Conservation (phyloP, 2,888 invertebrate species). For the Oligia strigilis region DNA sequence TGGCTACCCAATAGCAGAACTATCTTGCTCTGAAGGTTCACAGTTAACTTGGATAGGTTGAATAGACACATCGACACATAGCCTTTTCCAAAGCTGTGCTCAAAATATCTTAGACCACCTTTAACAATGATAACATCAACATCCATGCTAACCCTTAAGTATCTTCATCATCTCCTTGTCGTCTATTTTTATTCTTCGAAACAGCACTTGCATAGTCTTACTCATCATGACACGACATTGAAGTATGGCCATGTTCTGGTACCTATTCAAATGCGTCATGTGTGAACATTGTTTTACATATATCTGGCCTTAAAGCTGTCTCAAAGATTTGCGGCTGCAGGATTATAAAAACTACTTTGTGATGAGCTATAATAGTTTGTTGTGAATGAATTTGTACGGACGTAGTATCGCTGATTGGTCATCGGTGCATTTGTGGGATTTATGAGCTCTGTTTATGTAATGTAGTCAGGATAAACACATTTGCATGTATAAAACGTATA, state of each 20-base stretch:
- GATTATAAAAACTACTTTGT: conserved; percentile 34
- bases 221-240: conserved; percentile 45
- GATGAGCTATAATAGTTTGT: conserved; percentile 40
- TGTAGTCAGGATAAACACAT: conserved; percentile 16
- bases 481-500: neutral
- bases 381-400: conserved; percentile 26
- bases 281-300: conserved; percentile 55
- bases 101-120: neutral
- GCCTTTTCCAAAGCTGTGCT: neutral
- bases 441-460: conserved; percentile 24
- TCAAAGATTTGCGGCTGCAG: conserved; percentile 41
- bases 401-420: conserved; percentile 46
- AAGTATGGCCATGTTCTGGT: conserved; percentile 24
- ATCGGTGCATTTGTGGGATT: conserved; percentile 45
- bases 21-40: neutral
- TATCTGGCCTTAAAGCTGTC: conserved; percentile 50
- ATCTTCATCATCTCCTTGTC: neutral
- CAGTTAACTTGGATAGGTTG: neutral
- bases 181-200: conserved; percentile 18
- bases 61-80: neutral
- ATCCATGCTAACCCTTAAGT: neutral
- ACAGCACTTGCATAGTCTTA: conserved; percentile 7
- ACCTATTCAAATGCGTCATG: conserved; percentile 45
- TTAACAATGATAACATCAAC: neutral
- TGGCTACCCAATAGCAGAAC: neutral